Conservation (phyloP, 2,797 vertebrate genomes). For the Ceryle rudis region DNA sequence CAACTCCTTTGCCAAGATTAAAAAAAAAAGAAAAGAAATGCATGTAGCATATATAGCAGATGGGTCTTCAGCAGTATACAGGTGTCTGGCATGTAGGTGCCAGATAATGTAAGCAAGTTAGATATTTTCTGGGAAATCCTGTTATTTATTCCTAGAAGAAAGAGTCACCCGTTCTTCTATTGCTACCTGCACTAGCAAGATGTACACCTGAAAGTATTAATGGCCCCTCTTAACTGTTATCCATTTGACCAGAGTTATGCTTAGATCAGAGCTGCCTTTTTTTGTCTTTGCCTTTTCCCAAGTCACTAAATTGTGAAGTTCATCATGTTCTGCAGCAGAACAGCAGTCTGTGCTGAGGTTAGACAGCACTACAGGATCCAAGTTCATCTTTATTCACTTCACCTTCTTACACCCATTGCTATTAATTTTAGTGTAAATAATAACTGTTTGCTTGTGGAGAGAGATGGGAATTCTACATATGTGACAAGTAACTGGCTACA, state of each 20-base stretch:
- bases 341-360: neutral
- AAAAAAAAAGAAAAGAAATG: neutral
- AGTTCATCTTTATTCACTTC: neutral
- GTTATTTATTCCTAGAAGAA: neutral
- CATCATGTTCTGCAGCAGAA: neutral
- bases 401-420: neutral
- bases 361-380: neutral
- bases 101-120: neutral
- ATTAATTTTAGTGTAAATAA: neutral
- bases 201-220: neutral
- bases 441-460: neutral
- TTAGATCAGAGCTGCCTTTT: neutral
- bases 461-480: neutral
- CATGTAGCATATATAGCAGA: conserved; percentile 18
- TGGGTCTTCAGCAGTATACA: conserved; percentile 33
- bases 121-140: conserved; percentile 23
- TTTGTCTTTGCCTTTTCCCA: neutral
- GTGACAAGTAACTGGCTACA: neutral
- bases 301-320: neutral
- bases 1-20: conserved; percentile 43
- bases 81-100: conserved; percentile 43
- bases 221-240: neutral
- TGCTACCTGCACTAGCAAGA: neutral
- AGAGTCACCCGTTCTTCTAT: neutral
- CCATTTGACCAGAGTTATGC: neutral